phyloP scores from a whole-genome alignment of 2,797 vertebrate species.

The Anabacerthia variegaticeps region DNA sequence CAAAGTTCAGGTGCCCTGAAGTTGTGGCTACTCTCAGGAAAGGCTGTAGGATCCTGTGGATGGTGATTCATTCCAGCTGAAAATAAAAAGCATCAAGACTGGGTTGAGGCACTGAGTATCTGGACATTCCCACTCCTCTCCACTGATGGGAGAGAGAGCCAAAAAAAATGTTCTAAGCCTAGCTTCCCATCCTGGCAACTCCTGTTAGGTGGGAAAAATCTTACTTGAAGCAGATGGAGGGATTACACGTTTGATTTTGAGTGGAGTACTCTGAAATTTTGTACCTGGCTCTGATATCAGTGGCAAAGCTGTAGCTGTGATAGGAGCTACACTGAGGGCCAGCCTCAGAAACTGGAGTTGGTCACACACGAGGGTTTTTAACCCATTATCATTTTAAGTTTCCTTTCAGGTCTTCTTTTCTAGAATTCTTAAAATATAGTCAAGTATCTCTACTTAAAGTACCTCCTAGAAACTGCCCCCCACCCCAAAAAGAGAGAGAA shows the following conservation, averaged over 20 bases:
- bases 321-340: not conserved
- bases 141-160: not conserved
- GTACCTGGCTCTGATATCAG: not conserved
- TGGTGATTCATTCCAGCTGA: not conserved
- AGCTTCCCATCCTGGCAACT: not conserved
- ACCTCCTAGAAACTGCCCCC: conserved; percentile 1
- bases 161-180: not conserved
- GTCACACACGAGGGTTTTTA: not conserved
- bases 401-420: not conserved
- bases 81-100: not conserved
- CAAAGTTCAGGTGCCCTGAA: not conserved
- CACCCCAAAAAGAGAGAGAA: not conserved
- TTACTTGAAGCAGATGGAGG: not conserved
- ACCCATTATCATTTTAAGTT: not conserved
- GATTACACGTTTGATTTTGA: not conserved
- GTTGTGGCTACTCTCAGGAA: not conserved
- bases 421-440: not conserved
- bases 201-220: not conserved
- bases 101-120: not conserved
- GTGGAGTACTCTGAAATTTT: not conserved
- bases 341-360: not conserved
- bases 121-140: not conserved
- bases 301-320: not conserved
- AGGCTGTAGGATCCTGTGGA: not conserved
- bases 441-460: conserved; percentile 40